Evolutionary conservation across 2,888 invertebrate genomes (phyloP).

Genomic region (Drosophila tanythrix): DNA sequence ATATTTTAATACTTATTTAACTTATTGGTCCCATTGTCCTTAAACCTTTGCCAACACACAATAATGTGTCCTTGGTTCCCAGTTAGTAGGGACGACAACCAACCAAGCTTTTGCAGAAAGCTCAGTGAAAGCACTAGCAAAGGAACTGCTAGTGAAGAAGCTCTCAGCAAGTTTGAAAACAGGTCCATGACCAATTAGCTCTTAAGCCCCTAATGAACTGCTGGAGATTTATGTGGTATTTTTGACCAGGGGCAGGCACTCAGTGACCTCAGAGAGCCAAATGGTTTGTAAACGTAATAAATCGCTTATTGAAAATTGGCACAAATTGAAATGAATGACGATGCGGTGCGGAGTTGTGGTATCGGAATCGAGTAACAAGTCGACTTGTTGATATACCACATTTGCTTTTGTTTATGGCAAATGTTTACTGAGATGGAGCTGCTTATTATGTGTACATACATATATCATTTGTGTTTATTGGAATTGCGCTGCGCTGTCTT

Average conservation of each 20-base stretch:
- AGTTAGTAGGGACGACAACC: conserved; percentile 42
- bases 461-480: conserved; percentile 26
- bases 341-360: background rate
- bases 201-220: conserved; percentile 46
- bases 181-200: conserved; percentile 30
- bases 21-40: background rate
- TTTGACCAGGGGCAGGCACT: conserved; percentile 18
- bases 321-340: conserved; percentile 44
- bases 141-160: conserved; percentile 14
- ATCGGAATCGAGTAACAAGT: background rate
- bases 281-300: background rate
- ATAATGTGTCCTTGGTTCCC: background rate
- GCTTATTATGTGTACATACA: background rate
- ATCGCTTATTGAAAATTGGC: conserved; percentile 46
- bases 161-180: conserved; percentile 1
- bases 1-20: background rate
- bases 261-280: conserved; percentile 12
- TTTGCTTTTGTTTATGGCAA: conserved; percentile 33
- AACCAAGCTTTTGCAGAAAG: conserved; percentile 17
- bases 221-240: conserved; percentile 46
- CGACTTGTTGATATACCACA: conserved; percentile 54
- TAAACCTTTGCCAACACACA: conserved; percentile 9
- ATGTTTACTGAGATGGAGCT: conserved; percentile 16
- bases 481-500: conserved; percentile 22
- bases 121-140: background rate